These are phyloP conservation scores for Lordiphosa collinella DNA, from an alignment of 1,140 invertebrate species.

Conservation along the genomic window DNA sequence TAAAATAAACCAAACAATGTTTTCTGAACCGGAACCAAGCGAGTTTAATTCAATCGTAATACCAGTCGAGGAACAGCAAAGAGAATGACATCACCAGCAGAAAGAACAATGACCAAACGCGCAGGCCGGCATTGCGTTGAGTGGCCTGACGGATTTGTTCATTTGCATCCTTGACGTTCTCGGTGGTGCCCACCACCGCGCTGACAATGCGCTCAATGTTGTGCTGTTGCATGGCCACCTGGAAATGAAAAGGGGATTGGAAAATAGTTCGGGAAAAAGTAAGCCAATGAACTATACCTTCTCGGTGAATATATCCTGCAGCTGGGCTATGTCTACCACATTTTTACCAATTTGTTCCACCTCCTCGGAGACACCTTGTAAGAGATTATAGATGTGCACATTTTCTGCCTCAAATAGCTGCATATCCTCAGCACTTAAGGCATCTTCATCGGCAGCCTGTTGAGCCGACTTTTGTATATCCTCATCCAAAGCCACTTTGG, in stretches of 20 bases:
- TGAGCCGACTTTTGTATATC: slow-evolving; percentile 57
- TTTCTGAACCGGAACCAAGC: too few relatives aligned
- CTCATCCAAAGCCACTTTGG: slow-evolving; percentile 70
- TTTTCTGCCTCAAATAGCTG: slow-evolving; percentile 95
- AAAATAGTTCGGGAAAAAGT: neutral
- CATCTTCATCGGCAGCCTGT: slow-evolving; percentile 80
- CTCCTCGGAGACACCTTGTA: slow-evolving; percentile 89
- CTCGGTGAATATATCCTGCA: slow-evolving; percentile 98
- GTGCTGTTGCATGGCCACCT: slow-evolving; percentile 92
- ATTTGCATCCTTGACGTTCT: slow-evolving; percentile 97
- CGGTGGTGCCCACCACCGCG: slow-evolving; percentile 93
- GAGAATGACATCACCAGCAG: slow-evolving; percentile 97
- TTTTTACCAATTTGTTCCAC: slow-evolving; percentile 94
- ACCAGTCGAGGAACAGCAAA: slow-evolving; percentile 98
- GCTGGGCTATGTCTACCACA: slow-evolving; percentile 95
- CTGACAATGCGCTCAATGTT: slow-evolving; percentile 94
- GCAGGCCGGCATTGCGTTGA: slow-evolving; percentile 95
- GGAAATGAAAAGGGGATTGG: neutral
- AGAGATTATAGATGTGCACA: slow-evolving; percentile 89
- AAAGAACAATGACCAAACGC: slow-evolving; percentile 97
- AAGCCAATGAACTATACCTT: slow-evolving; percentile 84
- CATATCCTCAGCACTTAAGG: slow-evolving; percentile 91
- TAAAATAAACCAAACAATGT: too few relatives aligned
- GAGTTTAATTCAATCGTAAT: slow-evolving; percentile 89
- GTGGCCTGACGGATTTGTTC: slow-evolving; percentile 98